Evolutionary conservation across 2,797 vertebrate species (phyloP).

Genomic region (Rhadinocentrus ornatus): DNA sequence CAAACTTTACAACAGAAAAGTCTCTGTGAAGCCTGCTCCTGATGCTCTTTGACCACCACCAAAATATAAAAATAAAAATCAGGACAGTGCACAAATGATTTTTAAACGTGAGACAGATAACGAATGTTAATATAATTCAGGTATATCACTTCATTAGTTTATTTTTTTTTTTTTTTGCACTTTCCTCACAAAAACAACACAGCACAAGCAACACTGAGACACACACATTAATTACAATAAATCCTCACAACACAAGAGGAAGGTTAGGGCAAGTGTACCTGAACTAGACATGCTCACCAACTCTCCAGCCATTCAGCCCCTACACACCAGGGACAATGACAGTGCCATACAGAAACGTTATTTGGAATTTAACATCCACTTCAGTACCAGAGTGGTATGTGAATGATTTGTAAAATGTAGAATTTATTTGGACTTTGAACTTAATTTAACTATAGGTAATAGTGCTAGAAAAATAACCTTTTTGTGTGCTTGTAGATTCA

Average conservation of each 20-base stretch:
- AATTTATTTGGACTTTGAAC: too few relatives aligned
- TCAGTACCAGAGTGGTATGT: neutral
- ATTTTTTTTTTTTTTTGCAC: slow-evolving; percentile 30
- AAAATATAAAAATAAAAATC: slow-evolving; percentile 15
- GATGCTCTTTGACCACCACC: slow-evolving; percentile 3
- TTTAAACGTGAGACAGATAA: neutral
- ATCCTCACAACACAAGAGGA: slow-evolving; percentile 12
- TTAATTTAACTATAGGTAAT: neutral
- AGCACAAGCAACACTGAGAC: neutral
- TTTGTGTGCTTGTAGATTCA: neutral
- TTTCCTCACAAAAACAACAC: slow-evolving; percentile 11
- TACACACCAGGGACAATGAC: slow-evolving; percentile 56
- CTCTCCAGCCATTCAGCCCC: slow-evolving; percentile 49
- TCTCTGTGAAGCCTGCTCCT: slow-evolving; percentile 18
- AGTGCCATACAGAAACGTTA: neutral
- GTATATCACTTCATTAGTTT: too few relatives aligned
- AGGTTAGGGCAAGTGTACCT: slow-evolving; percentile 38
- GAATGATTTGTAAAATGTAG: too few relatives aligned
- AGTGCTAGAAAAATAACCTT: neutral
- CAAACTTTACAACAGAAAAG: neutral
- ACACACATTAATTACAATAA: neutral
- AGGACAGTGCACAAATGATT: slow-evolving; percentile 35
- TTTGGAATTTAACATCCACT: slow-evolving; percentile 3
- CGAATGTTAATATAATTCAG: neutral
- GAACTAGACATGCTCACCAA: slow-evolving; percentile 42